phyloP scores from a whole-genome alignment of 2,888 invertebrate genomes.

The Megalurothrips usitatus region DNA sequence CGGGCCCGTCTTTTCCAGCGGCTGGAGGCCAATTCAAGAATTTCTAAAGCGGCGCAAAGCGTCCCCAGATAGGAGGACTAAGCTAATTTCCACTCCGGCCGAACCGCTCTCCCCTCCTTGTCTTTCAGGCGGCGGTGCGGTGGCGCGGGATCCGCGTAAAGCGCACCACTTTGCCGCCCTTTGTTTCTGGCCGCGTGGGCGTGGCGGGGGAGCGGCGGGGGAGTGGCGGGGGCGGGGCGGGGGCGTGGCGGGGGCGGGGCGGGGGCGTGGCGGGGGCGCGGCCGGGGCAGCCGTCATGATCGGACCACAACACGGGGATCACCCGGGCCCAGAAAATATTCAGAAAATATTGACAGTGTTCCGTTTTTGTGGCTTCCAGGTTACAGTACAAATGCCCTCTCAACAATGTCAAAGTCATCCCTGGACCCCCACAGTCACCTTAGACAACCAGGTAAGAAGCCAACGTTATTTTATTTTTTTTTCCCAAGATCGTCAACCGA shows the following conservation, averaged over 20 bases:
- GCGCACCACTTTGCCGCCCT: not conserved
- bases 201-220: too few species aligned
- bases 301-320: not conserved
- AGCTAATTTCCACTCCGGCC: constrained; percentile 27
- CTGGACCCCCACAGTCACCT: constrained; percentile 85
- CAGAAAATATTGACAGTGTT: too few species aligned
- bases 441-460: constrained; percentile 74
- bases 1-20: constrained; percentile 4
- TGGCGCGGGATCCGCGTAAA: constrained; percentile 12
- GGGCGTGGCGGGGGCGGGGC: too few species aligned
- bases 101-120: constrained; percentile 34
- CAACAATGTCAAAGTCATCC: constrained; percentile 74
- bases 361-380: constrained; percentile 58
- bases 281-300: not conserved
- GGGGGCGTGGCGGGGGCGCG: not conserved
- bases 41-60: constrained; percentile 15
- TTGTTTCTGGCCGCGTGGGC: not conserved
- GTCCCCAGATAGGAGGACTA: constrained; percentile 25
- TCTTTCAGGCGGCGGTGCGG: constrained; percentile 13
- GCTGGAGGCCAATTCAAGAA: constrained; percentile 19
- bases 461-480: constrained; percentile 27
- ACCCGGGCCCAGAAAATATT: too few species aligned
- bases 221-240: too few species aligned
- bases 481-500: too few species aligned
- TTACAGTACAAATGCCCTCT: constrained; percentile 76